Conservation (phyloP, 2,888 invertebrate species). For the Thymelicus sylvestris region DNA sequence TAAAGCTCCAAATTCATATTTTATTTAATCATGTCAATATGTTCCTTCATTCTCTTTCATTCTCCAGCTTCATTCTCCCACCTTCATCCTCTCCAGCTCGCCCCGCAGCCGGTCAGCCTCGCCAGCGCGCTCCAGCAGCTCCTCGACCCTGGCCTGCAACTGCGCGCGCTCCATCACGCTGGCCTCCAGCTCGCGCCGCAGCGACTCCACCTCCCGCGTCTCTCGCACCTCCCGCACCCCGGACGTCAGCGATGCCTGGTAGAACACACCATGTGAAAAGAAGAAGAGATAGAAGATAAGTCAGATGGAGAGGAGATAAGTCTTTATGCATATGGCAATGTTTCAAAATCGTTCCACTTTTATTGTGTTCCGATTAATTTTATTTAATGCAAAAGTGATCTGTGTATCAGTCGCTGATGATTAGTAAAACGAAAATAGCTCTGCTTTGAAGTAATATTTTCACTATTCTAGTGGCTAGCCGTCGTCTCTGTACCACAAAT, state of each 20-base stretch:
- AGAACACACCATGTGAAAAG: background rate
- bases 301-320: too few relatives aligned
- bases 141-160: constrained; percentile 85
- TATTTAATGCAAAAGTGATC: too few relatives aligned
- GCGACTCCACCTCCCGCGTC: constrained; percentile 86
- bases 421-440: background rate
- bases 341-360: too few relatives aligned
- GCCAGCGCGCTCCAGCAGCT: constrained; percentile 86
- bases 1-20: too few relatives aligned
- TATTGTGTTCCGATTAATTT: too few relatives aligned
- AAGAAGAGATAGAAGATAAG: too few relatives aligned
- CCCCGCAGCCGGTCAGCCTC: constrained; percentile 88
- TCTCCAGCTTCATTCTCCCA: too few relatives aligned
- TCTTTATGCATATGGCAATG: too few relatives aligned
- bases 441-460: background rate
- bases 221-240: constrained; percentile 83
- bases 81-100: constrained; percentile 89
- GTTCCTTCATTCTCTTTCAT: too few relatives aligned
- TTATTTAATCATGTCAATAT: too few relatives aligned
- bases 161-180: constrained; percentile 87
- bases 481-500: background rate
- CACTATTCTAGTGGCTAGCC: background rate
- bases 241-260: constrained; percentile 70
- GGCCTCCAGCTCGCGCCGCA: constrained; percentile 86
- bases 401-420: too few relatives aligned